Conservation (phyloP, 2,888 invertebrate species). For the Cephus spinipes region DNA sequence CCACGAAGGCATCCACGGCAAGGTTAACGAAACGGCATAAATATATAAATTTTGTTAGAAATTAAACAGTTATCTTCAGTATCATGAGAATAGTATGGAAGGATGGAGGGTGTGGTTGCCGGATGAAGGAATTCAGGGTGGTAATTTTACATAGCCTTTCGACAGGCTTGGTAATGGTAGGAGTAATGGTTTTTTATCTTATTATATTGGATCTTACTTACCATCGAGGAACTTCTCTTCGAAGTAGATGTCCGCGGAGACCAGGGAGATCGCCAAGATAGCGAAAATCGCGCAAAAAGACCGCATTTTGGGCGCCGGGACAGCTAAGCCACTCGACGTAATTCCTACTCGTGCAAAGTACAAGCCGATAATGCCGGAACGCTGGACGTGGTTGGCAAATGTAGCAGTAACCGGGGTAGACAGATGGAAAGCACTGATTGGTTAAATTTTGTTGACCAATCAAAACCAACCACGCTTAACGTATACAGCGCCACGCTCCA, state of each 20-base stretch:
- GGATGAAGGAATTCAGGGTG: slow-evolving; percentile 20
- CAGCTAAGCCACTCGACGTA: slow-evolving; percentile 47
- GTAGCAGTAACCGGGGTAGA: slow-evolving; percentile 64
- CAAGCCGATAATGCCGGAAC: slow-evolving; percentile 60
- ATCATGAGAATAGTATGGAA: not conserved
- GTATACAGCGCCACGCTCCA: slow-evolving; percentile 42
- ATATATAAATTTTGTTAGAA: not conserved
- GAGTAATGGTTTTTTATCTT: not conserved
- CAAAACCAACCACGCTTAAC: slow-evolving; percentile 76
- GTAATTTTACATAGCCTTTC: slow-evolving; percentile 22
- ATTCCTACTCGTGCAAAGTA: slow-evolving; percentile 54
- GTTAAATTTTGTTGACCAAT: slow-evolving; percentile 70
- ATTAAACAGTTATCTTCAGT: not conserved
- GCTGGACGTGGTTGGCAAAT: slow-evolving; percentile 54
- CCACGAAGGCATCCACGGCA: not conserved
- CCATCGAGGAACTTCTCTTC: slow-evolving; percentile 87
- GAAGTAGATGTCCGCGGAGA: slow-evolving; percentile 78
- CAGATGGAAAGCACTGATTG: slow-evolving; percentile 80
- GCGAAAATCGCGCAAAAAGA: slow-evolving; percentile 71
- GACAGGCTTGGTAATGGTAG: not conserved
- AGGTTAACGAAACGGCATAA: not conserved
- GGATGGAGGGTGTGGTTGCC: slow-evolving; percentile 43
- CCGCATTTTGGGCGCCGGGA: slow-evolving; percentile 68
- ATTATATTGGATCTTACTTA: slow-evolving; percentile 68
- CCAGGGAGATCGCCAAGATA: slow-evolving; percentile 72